Evolutionary conservation across 2,113 vertebrate genomes (phyloP).

Genomic region (Lepus europaeus): DNA sequence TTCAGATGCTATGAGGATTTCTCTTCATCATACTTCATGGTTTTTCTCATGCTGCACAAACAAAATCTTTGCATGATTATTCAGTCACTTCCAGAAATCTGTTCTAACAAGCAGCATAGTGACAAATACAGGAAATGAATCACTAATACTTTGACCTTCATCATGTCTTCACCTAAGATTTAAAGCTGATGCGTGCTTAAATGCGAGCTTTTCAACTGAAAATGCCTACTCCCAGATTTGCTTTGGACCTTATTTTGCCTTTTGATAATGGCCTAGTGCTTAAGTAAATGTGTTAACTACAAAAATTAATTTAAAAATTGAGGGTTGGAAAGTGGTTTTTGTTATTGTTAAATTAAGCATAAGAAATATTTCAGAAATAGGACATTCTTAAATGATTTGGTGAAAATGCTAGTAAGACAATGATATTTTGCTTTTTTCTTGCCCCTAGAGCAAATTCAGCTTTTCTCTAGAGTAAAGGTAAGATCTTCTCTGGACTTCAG

Average conservation of each 20-base stretch:
- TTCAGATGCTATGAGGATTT: conserved; percentile 7
- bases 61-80: conserved; percentile 2
- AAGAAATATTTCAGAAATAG: conserved; percentile 70
- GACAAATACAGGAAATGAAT: conserved; percentile 74
- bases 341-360: conserved; percentile 38
- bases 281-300: neutral
- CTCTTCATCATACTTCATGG: conserved; percentile 41
- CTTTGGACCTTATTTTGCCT: neutral
- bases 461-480: conserved; percentile 62
- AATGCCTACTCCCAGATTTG: neutral
- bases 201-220: conserved; percentile 12
- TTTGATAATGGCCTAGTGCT: neutral
- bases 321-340: neutral
- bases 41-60: neutral
- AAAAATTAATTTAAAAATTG: conserved; percentile 41
- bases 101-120: conserved; percentile 47
- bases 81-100: conserved; percentile 73
- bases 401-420: conserved; percentile 43
- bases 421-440: conserved; percentile 62
- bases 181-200: conserved; percentile 18
- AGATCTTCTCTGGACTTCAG: conserved; percentile 68
- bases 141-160: conserved; percentile 53
- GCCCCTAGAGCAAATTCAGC: conserved; percentile 35
- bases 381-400: conserved; percentile 73
- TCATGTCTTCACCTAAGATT: conserved; percentile 28